Percentiles rank a stretch among this genome's conserved stretches.
phyloP scores from a whole-genome alignment of 2,888 invertebrate species.

The Pseudoips prasinana region DNA sequence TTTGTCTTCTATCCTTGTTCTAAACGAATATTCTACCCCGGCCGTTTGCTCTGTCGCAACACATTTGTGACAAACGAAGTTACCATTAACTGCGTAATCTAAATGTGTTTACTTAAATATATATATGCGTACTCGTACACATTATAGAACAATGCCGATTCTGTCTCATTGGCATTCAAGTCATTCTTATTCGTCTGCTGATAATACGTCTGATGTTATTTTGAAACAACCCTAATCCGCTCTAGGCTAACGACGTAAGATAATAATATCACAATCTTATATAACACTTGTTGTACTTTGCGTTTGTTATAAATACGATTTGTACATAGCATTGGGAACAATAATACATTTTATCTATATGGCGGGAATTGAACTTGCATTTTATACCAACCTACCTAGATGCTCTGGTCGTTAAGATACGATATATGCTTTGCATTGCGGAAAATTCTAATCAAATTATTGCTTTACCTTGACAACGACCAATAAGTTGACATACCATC shows the following conservation, averaged over 20 bases:
- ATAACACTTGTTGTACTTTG: slow-evolving; percentile 13
- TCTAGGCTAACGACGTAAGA: slow-evolving; percentile 23
- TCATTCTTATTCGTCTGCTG: slow-evolving; percentile 26
- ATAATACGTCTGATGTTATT: slow-evolving; percentile 32
- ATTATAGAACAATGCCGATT: slow-evolving; percentile 15
- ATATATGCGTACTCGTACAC: no score
- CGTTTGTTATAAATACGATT: no score
- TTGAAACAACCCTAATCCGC: slow-evolving; percentile 27
- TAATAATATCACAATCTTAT: slow-evolving; percentile 7
- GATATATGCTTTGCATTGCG: no score
- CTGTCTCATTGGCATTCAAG: slow-evolving; percentile 30
- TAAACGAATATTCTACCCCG: slow-evolving; percentile 61
- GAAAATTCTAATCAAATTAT: no score
- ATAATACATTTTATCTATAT: no score
- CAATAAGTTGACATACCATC: no score
- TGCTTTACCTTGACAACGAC: no score
- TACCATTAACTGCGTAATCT: slow-evolving; percentile 19
- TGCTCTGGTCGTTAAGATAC: no score
- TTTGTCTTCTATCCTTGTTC: slow-evolving; percentile 70
- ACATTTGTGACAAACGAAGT: slow-evolving; percentile 24
- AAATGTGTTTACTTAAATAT: slow-evolving; percentile 10
- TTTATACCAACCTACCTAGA: no score
- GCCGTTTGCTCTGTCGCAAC: slow-evolving; percentile 38
- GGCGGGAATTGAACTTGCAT: no score
- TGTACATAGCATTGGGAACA: no score